Base-by-base conservation (phyloP, 2,888 invertebrate species). In the Microctonus brassicae region DNA sequence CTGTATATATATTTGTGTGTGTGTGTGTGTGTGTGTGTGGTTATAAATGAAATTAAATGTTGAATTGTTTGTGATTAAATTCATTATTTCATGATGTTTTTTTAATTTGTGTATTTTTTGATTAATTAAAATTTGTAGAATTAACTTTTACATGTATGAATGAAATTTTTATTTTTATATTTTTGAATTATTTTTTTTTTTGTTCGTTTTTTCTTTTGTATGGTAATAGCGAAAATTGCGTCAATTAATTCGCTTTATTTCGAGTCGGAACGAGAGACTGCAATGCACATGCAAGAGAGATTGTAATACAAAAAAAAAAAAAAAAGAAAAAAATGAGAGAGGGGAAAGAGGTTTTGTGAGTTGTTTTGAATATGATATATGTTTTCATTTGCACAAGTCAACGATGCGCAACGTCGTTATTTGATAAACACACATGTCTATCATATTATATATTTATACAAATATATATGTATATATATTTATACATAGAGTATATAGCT, bases 351-450 rank as follows among this genome's bases (percentile, higher is more conserved):
- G 61, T 57, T 53, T n/a, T 55, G 62, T 13, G 20, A 58, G 60
- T 72, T 72, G 72, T 73, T 70, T 75, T 76, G 73, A 70, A 74
- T 74, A 47, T 47, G 20, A 47, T 47, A 47, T 47, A 47, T 47
- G 47, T 79, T 73, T 72, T 81, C 81, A 84, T 86, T 85, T 83
- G 84, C 75, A 76, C 80, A 82, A 82, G 77, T 80, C 83, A 85
- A 80, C 82, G 83, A 86, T 82, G 85, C 84, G 84, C 82, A 82
- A 84, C 57, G 61, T 65, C 69, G 47, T 47, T 47, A 73, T 73
- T 70, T 70, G 62, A 69, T 55, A 76, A 68, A 66, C 72, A 57
- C 63, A 47, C 61, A 64, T 39, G 62, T 71, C 65, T 57, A 74
- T 74, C 69, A 72, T 73, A 75, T 75, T 74, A 67, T 67, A 58